Base-by-base conservation (phyloP, 2,797 vertebrate species). In the Cynodonichthys magdalenae region DNA sequence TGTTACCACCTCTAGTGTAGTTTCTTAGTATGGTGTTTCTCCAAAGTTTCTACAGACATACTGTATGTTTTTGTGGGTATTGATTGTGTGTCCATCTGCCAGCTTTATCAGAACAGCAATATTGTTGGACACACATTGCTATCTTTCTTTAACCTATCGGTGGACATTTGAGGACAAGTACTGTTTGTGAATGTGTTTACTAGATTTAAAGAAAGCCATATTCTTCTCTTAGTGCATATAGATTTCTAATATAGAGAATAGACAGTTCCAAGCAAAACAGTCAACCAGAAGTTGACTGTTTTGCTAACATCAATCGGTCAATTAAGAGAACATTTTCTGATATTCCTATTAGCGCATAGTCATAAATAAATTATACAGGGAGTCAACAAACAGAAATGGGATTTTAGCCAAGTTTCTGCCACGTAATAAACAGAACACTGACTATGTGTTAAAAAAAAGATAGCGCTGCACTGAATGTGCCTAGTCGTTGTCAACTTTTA, bases 1-100 rank as follows among this genome's bases (percentile, higher is more conserved):
- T 89, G 93, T 96, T 96, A 97, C 95, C 94, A 93, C 93, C 94
- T 93, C 94, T 93, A 90, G 84, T 92, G 92, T 89, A 92, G 90
- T 83, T 91, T 84, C 82, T 71, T 64, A 48, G 65, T 61, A 79
- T 79, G 80, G 84, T 81, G 31, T 88, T 81, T 87, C 89, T 68
- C 63, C 69, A 53, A 67, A 74, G 60, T 75, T 84, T 69, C 49
- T 29, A 59, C 28, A 34, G 58, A 61, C 42, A 73, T 59, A 67
- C 59, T 66, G 49, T 54, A 44, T 68, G n/a, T 69, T 67, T 59
- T 27, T 63, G 41, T 69, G 58, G 34, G 34, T 50, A 52, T 53
- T 66, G 39, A 20, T 47, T 53, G 53, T 66, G 58, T 53, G 63
- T 82, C 92, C 81, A 83, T 89, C 47, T 92, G 95, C 93, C 93